Conservation (phyloP, 2,113 vertebrate species). For the Ariopsis seemanni region DNA sequence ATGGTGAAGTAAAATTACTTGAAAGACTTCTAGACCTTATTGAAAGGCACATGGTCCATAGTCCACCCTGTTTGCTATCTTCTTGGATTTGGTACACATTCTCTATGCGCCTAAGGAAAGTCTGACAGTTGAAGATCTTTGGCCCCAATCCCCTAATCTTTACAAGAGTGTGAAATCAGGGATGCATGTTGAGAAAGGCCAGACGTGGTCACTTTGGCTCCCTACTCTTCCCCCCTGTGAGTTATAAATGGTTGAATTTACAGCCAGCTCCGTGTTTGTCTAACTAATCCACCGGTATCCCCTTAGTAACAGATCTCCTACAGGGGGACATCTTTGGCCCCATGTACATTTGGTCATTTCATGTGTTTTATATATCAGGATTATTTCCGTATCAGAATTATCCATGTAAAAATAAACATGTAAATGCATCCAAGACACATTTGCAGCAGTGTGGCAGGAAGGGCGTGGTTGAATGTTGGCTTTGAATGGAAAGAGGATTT, state of each 20-base stretch:
- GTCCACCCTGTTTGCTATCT: not conserved
- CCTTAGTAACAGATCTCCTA: not conserved
- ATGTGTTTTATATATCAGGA: not conserved
- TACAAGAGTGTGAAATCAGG: conserved; percentile 34
- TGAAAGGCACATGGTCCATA: not conserved
- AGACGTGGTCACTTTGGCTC: conserved; percentile 1
- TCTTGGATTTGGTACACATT: not conserved
- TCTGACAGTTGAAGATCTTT: conserved; percentile 24
- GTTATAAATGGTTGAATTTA: conserved; percentile 48
- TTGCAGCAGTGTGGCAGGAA: not conserved
- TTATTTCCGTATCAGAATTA: too few species aligned
- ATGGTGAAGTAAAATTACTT: not conserved
- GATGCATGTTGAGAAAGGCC: conserved; percentile 19
- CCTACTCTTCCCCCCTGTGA: conserved; percentile 18
- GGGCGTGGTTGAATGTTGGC: not conserved
- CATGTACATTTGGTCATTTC: not conserved
- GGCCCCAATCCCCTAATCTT: conserved; percentile 30
- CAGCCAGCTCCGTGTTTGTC: conserved; percentile 35
- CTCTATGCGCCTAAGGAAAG: not conserved
- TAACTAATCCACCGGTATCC: conserved; percentile 6
- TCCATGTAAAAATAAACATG: not conserved
- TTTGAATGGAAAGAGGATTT: not conserved
- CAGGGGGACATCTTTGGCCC: not conserved
- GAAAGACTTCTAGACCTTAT: not conserved
- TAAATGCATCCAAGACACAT: not conserved